Base-by-base conservation (phyloP, 1,140 invertebrate genomes). In the Aphis craccivora region DNA sequence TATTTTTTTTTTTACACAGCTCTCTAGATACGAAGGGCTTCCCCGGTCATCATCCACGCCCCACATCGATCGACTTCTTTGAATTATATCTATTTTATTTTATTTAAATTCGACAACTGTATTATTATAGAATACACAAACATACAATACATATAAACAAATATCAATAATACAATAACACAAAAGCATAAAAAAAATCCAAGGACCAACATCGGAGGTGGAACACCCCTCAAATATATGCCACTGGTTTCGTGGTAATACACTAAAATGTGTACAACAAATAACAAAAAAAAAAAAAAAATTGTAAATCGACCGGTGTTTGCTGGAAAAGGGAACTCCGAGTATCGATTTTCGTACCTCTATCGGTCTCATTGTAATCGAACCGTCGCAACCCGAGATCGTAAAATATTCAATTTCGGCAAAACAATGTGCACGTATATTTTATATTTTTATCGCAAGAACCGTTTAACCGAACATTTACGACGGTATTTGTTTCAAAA, bases 401-500 rank as follows among this genome's bases (percentile, higher is more conserved):
- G 55, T 90, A n/a, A 90, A 90, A 90, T 90, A 67, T 90, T 89
- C 55, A 20, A 30, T 67, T 67, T 25, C 35, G 37, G 40, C 53
- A 30, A 43, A 8, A 90, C 53, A 67, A 90, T n/a, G n/a, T 30
- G 60, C 18, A 30, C 20, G 30, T n/a, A 8, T 76, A 76, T 76
- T 76, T 76, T n/a, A n/a, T n/a, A n/a, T n/a, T n/a, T n/a, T n/a
- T n/a, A 76, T 76, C 60, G 7, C 23, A 18, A 91, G 20, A 76
- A 48, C 90, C 9, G 76, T 92, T 84, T 84, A 84, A 83, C 60
- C 40, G n/a, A 23, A 20, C 48, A 53, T 92, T 83, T 92, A 92
- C 76, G 91, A 83, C 20, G 91, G 30, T 51, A 83, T 92, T 92
- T 51, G 45, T 92, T 92, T 92, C 90, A 20, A 83, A 91, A 91